Base-by-base conservation (phyloP, 2,113 vertebrate species). In the Neomonachus schauinslandi region DNA sequence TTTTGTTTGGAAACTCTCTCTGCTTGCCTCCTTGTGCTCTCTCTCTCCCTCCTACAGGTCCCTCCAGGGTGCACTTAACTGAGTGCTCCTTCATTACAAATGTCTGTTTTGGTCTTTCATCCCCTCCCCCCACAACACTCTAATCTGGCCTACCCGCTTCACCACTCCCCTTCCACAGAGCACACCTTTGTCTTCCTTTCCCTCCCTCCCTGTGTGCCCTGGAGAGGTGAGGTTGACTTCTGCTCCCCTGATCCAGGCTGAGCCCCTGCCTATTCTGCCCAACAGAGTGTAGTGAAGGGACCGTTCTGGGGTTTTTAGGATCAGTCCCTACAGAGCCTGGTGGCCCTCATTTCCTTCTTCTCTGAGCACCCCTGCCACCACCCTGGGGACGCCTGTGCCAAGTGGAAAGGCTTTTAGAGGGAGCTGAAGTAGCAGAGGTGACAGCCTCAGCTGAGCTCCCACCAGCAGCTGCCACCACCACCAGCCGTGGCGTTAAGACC, bases 401-500 rank as follows among this genome's bases (percentile, higher is more conserved):
- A 1, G 0, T 33, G 39, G 55, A 18, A 87, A 79, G 19, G 7
- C 31, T 39, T 26, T 0, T 19, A 10, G 3, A 77, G 49, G 42
- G 82, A 63, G 31, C 26, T 7, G 21, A 76, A 18, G 57, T 72
- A 31, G 4, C 49, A 19, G 13, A 69, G 12, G 7, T 22, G 33
- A 81, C 16, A 69, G 39, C n/a, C 13, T 42, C 19, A 1, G 13
- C 8, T 18, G 19, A 71, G 21, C 11, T 19, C 59, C 21, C 2
- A 46, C 0, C 7, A 19, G 24, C 12, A 21, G 33, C 31, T 14
- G 7, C 13, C 24, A 24, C 61, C 69, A 11, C 18, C 8, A 19
- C n/a, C 19, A 71, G 76, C 42, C 21, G 1, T 6, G 15, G 69
- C n/a, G 28, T 8, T 7, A 18, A 0, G 0, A 7, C 42, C 26